Base-by-base conservation (phyloP, 2,113 vertebrate species). In the Recurvirostra avosetta region DNA sequence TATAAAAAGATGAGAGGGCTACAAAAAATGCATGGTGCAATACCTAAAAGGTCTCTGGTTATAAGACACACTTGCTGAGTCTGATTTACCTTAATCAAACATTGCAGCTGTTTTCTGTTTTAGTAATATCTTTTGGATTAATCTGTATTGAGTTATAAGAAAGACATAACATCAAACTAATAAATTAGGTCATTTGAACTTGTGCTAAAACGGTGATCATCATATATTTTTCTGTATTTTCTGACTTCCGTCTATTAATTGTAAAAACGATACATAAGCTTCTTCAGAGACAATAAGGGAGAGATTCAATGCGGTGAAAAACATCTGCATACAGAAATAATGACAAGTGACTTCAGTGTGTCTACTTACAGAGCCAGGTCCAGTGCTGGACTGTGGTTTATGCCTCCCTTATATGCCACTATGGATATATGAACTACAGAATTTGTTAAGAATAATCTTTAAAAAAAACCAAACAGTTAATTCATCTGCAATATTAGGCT, bases 81-180 rank as follows among this genome's bases (percentile, higher is more conserved):
- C 80, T 89, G 27, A 53, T 84, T 94, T 91, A 56, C 59, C 88
- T 83, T 88, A 80, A 77, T 50, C 93, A 77, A 90, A 90, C 17
- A 15, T 6, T 84, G 43, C 40, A 78, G 52, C n/a, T 67, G 8
- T 58, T 73, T 94, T 78, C 53, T 74, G 34, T 45, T 95, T 95
- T 73, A 83, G 76, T 49, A 41, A 88, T 58, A 76, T 76, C 15
- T 88, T 88, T 88, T 79, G 32, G 32, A 78, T 83, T 91, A 76
- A 79, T 43, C 62, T 77, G n/a, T 73, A 82, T 70, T 23, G 49
- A 79, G 20, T 91, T 65, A 49, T n/a, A 78, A 87, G 49, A 68
- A 58, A 87, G 91, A 47, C 34, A 27, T 85, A 53, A 53, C 62
- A 94, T 70, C 45, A 66, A 92, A 92, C 58, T 30, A 72, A 82